These are phyloP conservation scores for Carcina quercana DNA, from an alignment of 2,888 invertebrate genomes.

Conservation along the genomic window DNA sequence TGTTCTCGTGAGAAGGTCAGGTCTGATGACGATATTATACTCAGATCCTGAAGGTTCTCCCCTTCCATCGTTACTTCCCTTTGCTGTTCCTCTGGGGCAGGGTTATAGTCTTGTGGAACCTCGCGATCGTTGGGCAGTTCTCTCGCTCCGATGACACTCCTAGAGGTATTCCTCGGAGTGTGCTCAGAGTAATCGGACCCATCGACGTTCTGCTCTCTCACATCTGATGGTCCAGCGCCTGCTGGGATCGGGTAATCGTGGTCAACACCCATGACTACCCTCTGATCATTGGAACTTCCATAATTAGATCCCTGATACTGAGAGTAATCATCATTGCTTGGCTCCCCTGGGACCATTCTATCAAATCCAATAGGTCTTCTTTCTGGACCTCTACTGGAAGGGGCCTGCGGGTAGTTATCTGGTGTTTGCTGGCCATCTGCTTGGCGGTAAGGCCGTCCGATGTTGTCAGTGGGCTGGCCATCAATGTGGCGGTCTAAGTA, in stretches of 20 bases:
- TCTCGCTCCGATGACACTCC: slow-evolving; percentile 37
- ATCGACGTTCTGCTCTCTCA: slow-evolving; percentile 59
- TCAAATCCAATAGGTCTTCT: slow-evolving; percentile 71
- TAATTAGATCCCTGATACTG: slow-evolving; percentile 49
- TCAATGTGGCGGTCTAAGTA: slow-evolving; percentile 62
- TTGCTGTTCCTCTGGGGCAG: slow-evolving; percentile 45
- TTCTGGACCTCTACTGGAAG: slow-evolving; percentile 34
- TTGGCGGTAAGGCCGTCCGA: slow-evolving; percentile 50
- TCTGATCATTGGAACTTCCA: slow-evolving; percentile 53
- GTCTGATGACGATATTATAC: slow-evolving; percentile 47
- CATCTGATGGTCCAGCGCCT: slow-evolving; percentile 44
- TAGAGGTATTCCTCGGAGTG: slow-evolving; percentile 33
- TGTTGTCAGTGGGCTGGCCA: slow-evolving; percentile 50
- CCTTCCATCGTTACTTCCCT: slow-evolving; percentile 76
- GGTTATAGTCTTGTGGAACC: slow-evolving; percentile 34
- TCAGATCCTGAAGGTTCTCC: slow-evolving; percentile 70
- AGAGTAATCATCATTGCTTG: slow-evolving; percentile 63
- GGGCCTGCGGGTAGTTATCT: slow-evolving; percentile 43
- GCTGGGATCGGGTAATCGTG: slow-evolving; percentile 42
- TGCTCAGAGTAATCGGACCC: slow-evolving; percentile 61
- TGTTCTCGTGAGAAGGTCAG: slow-evolving; percentile 59
- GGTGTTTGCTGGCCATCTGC: slow-evolving; percentile 59
- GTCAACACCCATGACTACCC: slow-evolving; percentile 75
- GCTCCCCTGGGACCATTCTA: slow-evolving; percentile 78
- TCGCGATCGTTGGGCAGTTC: slow-evolving; percentile 30